A percentile compares a stretch with the other conserved stretches of the same genome.
Evolutionary conservation across 2,113 vertebrate species (phyloP).

Genomic region (Pagrus major): DNA sequence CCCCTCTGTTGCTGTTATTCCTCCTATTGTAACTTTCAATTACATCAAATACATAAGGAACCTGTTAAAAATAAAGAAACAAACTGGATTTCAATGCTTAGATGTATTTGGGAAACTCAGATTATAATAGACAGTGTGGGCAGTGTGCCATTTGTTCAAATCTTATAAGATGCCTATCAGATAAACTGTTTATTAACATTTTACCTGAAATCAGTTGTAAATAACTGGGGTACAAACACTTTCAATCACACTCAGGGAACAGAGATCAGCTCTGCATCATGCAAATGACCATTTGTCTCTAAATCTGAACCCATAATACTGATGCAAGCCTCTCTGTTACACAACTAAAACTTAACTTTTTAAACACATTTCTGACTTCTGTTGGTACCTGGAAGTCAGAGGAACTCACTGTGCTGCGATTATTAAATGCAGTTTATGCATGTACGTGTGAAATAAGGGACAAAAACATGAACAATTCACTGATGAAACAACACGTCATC

Average conservation of each 20-base stretch:
- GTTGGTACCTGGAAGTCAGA: neutral
- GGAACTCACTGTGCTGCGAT: neutral
- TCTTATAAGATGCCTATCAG: neutral
- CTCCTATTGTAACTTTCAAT: neutral
- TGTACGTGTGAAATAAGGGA: constrained; percentile 59
- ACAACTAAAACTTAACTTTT: neutral
- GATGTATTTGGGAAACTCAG: constrained; percentile 12
- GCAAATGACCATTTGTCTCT: neutral
- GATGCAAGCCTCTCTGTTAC: constrained; percentile 22
- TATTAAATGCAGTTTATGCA: neutral
- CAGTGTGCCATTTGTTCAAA: neutral
- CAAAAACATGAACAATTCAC: constrained; percentile 16
- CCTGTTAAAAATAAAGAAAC: neutral
- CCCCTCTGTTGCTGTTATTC: neutral
- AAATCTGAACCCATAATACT: constrained; percentile 51
- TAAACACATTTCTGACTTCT: constrained; percentile 2
- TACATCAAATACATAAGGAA: neutral
- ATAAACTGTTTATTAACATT: neutral
- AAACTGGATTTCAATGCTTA: neutral
- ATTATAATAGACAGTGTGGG: neutral
- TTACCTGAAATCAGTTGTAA: neutral
- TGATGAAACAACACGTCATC: constrained; percentile 32
- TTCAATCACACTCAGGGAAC: neutral
- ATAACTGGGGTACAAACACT: constrained; percentile 3
- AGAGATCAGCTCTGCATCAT: neutral